Percentiles rank a stretch among this genome's conserved stretches.
phyloP scores from a whole-genome alignment of 2,888 invertebrate species.

The Matsumyia berberina region DNA sequence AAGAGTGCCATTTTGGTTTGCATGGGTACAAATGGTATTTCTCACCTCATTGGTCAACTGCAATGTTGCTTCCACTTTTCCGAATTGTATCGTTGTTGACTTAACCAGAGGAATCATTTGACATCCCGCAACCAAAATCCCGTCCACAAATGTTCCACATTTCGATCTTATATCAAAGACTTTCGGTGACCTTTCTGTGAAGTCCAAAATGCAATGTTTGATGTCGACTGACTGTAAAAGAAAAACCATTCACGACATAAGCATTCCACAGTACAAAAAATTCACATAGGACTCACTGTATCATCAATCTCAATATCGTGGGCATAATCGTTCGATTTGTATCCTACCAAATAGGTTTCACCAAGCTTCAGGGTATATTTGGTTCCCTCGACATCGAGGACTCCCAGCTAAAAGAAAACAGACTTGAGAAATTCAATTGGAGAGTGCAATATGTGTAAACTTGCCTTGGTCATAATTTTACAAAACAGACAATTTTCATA shows the following conservation, averaged over 20 bases:
- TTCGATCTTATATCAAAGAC: constrained; percentile 59
- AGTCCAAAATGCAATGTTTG: constrained; percentile 62
- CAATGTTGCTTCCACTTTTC: constrained; percentile 39
- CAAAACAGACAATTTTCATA: constrained; percentile 1
- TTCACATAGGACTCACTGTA: constrained; percentile 20
- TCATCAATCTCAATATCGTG: constrained; percentile 70
- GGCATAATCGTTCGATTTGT: constrained; percentile 1
- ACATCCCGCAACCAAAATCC: constrained; percentile 1
- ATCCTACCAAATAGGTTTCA: constrained; percentile 52
- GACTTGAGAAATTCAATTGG: background rate
- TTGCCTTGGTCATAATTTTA: constrained; percentile 31
- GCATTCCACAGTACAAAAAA: background rate
- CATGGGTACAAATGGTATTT: too few relatives aligned
- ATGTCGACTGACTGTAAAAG: constrained; percentile 56
- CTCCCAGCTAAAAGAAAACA: constrained; percentile 26
- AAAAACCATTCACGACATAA: background rate
- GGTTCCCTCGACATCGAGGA: constrained; percentile 42
- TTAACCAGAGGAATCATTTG: constrained; percentile 29
- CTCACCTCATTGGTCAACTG: constrained; percentile 46
- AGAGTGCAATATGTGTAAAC: background rate
- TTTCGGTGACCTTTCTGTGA: constrained; percentile 11
- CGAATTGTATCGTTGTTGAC: constrained; percentile 50
- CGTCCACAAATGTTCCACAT: constrained; percentile 62
- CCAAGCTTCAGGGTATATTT: constrained; percentile 47
- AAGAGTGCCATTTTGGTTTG: too few relatives aligned